Percentiles rank a stretch among this genome's conserved stretches.
These are phyloP conservation scores for Onchidella celtica DNA, from an alignment of 2,888 invertebrate genomes.

Conservation along the genomic window DNA sequence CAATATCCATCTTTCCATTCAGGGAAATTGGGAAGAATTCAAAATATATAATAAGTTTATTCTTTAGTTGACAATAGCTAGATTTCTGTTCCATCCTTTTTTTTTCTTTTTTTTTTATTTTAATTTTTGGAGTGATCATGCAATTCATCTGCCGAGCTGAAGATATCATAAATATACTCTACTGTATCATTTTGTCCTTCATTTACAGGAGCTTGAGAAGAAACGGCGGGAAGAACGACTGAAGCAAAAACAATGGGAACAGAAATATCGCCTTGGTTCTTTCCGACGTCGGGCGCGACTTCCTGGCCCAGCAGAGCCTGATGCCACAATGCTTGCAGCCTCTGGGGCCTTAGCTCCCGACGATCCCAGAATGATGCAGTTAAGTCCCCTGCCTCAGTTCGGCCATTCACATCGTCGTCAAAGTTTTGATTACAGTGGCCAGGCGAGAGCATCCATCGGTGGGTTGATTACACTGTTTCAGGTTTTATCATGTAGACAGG, in stretches of 20 bases:
- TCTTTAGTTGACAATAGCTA: too few species aligned
- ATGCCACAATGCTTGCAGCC: constrained; percentile 52
- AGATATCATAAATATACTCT: too few species aligned
- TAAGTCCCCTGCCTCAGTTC: constrained; percentile 51
- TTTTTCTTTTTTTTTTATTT: too few species aligned
- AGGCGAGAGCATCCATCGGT: constrained; percentile 32
- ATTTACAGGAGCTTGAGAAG: constrained; percentile 76
- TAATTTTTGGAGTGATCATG: too few species aligned
- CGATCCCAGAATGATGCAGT: constrained; percentile 50
- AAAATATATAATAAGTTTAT: too few species aligned
- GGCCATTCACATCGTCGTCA: constrained; percentile 42
- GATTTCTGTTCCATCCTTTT: too few species aligned
- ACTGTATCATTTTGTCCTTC: too few species aligned
- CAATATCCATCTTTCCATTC: too few species aligned
- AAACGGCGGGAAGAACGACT: constrained; percentile 77
- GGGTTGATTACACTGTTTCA: too few species aligned
- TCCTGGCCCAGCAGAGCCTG: constrained; percentile 63
- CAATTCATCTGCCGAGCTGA: too few species aligned
- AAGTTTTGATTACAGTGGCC: constrained; percentile 33
- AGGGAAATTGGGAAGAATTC: too few species aligned
- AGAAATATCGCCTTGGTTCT: constrained; percentile 74
- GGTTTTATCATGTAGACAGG: not conserved
- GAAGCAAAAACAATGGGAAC: constrained; percentile 78
- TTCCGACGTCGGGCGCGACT: constrained; percentile 70
- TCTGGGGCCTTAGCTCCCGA: constrained; percentile 38